phyloP scores from a whole-genome alignment of 2,113 vertebrate species.

The Hippocampus abdominalis region DNA sequence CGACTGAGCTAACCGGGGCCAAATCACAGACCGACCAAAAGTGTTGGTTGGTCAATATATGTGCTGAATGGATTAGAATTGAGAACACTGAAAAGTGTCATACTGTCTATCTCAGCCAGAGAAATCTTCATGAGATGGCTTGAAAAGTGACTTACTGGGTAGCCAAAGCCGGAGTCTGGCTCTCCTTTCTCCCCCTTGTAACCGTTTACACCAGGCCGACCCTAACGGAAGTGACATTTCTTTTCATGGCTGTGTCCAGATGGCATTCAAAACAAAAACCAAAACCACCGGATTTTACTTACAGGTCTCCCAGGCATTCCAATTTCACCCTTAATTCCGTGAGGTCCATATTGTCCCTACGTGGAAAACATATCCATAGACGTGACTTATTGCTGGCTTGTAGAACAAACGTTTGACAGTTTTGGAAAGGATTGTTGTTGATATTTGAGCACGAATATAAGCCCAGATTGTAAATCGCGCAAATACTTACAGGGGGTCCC shows the following conservation, averaged over 20 bases:
- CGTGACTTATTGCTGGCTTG: no score
- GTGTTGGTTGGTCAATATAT: no score
- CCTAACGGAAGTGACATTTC: slow-evolving; percentile 66
- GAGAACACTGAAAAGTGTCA: neutral
- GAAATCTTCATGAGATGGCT: neutral
- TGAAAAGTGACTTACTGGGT: slow-evolving; percentile 71
- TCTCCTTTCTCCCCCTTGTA: slow-evolving; percentile 94
- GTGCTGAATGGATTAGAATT: neutral
- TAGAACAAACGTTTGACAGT: neutral
- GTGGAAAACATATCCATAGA: slow-evolving; percentile 2
- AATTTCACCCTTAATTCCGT: slow-evolving; percentile 90
- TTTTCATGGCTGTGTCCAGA: neutral
- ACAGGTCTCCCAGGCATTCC: slow-evolving; percentile 93
- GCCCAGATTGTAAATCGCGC: no score
- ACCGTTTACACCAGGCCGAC: slow-evolving; percentile 90
- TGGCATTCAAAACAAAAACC: no score
- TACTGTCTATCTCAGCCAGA: no score
- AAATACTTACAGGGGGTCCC: slow-evolving; percentile 66
- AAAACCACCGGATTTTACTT: slow-evolving; percentile 15
- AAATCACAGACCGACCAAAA: neutral
- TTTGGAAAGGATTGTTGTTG: neutral
- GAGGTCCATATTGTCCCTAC: slow-evolving; percentile 79
- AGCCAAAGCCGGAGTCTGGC: slow-evolving; percentile 55
- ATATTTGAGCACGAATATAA: neutral
- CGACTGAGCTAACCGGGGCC: neutral